Evolutionary conservation across 2,888 invertebrate genomes (phyloP).

Genomic region (Formica aserva): DNA sequence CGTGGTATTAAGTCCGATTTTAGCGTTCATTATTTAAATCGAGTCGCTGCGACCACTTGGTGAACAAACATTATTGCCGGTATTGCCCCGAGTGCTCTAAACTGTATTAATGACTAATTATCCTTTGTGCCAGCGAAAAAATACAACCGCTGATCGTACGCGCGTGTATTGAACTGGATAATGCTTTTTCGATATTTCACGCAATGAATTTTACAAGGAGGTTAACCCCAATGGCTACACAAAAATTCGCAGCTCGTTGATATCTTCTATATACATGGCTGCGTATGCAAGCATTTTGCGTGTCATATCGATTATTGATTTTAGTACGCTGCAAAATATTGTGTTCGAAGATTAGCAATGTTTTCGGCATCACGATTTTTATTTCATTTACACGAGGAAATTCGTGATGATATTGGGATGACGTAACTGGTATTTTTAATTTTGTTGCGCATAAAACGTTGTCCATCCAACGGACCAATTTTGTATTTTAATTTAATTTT

Average conservation of each 20-base stretch:
- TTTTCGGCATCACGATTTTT: background rate
- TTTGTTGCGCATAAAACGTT: background rate
- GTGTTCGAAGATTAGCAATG: background rate
- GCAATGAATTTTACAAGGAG: conserved; percentile 15
- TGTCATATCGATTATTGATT: conserved; percentile 18
- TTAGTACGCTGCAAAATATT: background rate
- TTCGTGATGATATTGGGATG: background rate
- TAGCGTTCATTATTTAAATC: conserved; percentile 41
- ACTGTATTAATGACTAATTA: conserved; percentile 22
- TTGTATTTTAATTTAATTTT: background rate
- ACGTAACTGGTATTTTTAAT: background rate
- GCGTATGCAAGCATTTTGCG: background rate
- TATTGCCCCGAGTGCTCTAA: background rate
- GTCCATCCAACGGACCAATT: background rate
- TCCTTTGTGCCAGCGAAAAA: conserved; percentile 4
- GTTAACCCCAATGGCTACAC: background rate
- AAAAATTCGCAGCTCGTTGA: conserved; percentile 22
- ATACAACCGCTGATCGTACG: background rate
- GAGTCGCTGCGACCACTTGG: background rate
- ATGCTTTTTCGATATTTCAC: background rate
- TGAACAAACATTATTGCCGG: conserved; percentile 12
- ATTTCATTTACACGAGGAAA: background rate
- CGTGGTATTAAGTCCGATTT: conserved; percentile 43
- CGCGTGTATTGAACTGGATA: background rate
- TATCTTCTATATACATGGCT: background rate